These are phyloP conservation scores for Zoanthus solanderi DNA, from an alignment of 92 coral and sea anemone species.

Conservation along the genomic window DNA sequence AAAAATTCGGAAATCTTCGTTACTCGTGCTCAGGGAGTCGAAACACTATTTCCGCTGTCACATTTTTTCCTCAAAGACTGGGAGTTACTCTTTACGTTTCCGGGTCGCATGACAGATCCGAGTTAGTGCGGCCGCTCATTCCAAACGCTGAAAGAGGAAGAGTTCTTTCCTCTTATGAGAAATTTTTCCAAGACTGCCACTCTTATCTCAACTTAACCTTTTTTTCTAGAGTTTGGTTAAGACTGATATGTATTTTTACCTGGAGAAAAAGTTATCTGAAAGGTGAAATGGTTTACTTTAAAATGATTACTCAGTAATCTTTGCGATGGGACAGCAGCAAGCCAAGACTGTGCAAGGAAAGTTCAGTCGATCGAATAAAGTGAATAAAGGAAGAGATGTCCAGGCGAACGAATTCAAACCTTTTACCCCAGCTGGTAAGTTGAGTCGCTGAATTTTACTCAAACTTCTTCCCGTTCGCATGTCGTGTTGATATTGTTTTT, in stretches of 20 bases:
- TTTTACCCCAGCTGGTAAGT: slow-evolving; percentile 34
- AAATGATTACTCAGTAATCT: slow-evolving; percentile 11
- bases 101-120: slow-evolving; percentile 82
- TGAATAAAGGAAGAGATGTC: slow-evolving; percentile 40
- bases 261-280: neutral
- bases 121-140: slow-evolving; percentile 28
- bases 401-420: slow-evolving; percentile 38
- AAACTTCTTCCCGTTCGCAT: neutral
- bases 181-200: neutral
- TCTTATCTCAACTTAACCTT: neutral
- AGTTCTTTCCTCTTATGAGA: neutral
- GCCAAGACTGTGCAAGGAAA: slow-evolving; percentile 48
- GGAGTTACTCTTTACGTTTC: slow-evolving; percentile 60
- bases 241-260: neutral
- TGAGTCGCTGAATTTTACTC: neutral
- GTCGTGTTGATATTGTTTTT: slow-evolving; percentile 23
- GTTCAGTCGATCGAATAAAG: slow-evolving; percentile 30
- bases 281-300: slow-evolving; percentile 29
- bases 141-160: slow-evolving; percentile 24
- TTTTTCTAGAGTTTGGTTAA: neutral
- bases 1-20: neutral
- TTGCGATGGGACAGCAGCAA: slow-evolving; percentile 55
- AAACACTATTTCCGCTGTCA: neutral
- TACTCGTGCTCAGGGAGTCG: neutral
- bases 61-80: neutral